A percentile compares a stretch with the other conserved stretches of the same genome.
These are phyloP conservation scores for Argyra leucocephala DNA, from an alignment of 2,888 invertebrate genomes.

Conservation along the genomic window DNA sequence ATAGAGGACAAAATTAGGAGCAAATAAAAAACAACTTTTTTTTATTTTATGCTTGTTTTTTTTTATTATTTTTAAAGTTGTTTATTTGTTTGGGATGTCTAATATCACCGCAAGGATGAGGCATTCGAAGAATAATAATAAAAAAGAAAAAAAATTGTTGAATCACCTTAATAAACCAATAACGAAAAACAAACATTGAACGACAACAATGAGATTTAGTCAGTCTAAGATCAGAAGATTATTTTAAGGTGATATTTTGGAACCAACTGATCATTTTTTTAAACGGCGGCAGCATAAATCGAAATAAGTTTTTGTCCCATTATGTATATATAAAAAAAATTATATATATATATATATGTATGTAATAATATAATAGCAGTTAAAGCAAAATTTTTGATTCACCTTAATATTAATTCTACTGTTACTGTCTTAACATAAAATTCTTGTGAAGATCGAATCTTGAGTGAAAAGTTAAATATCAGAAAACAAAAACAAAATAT, in stretches of 20 bases:
- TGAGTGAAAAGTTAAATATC: not conserved
- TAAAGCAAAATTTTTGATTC: too few relatives aligned
- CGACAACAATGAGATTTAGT: not conserved
- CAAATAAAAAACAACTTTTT: too few relatives aligned
- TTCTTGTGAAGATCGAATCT: not conserved
- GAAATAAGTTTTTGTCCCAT: not conserved
- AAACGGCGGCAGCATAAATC: not conserved
- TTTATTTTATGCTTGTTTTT: not conserved
- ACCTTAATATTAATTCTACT: too few relatives aligned
- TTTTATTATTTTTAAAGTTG: not conserved
- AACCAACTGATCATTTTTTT: not conserved
- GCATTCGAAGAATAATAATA: not conserved
- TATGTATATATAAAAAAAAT: slow-evolving; percentile 7
- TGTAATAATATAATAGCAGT: too few relatives aligned
- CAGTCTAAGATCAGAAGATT: not conserved
- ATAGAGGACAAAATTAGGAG: not conserved
- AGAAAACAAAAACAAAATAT: not conserved
- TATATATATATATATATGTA: too few relatives aligned
- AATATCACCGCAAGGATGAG: not conserved
- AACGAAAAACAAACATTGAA: not conserved
- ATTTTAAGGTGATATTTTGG: not conserved
- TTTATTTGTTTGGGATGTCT: not conserved
- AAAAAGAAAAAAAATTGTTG: not conserved
- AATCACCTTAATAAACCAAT: not conserved
- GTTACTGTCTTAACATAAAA: not conserved